Percentiles rank a stretch among this genome's conserved stretches.
These are phyloP conservation scores for Escarpia spicata DNA, from an alignment of 2,888 invertebrate species.

Conservation along the genomic window DNA sequence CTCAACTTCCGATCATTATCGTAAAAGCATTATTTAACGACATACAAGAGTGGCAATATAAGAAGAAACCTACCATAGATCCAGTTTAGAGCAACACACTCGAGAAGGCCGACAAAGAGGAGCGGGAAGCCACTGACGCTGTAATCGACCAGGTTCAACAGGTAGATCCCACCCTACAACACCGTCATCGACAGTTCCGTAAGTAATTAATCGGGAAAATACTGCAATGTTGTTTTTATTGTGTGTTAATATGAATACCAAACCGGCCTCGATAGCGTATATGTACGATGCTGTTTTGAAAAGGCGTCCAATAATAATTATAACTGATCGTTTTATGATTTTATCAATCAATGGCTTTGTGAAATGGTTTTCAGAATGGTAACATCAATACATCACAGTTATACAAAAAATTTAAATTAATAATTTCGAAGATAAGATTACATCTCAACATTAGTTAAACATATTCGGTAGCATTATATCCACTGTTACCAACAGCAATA, in stretches of 20 bases:
- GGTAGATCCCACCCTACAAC: slow-evolving; percentile 42
- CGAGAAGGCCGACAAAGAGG: slow-evolving; percentile 40
- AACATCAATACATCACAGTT: no score
- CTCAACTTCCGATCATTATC: no score
- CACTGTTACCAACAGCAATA: no score
- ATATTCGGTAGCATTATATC: no score
- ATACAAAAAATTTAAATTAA: background rate
- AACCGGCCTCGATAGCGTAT: background rate
- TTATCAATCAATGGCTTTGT: no score
- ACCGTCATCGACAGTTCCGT: background rate
- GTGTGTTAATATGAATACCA: background rate
- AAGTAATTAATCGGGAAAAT: background rate
- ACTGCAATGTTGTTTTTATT: background rate
- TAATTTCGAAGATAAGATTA: background rate
- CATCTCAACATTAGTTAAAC: no score
- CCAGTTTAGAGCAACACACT: slow-evolving; percentile 34
- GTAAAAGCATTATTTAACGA: background rate
- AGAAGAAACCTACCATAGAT: slow-evolving; percentile 39
- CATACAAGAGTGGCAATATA: no score
- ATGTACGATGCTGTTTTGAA: background rate
- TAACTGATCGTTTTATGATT: background rate
- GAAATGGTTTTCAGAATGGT: no score
- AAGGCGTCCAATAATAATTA: background rate
- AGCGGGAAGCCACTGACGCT: slow-evolving; percentile 43
- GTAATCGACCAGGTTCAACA: slow-evolving; percentile 42